These are phyloP conservation scores for Oreochromis niloticus DNA, from an alignment of 2,113 vertebrate genomes.

Conservation along the genomic window DNA sequence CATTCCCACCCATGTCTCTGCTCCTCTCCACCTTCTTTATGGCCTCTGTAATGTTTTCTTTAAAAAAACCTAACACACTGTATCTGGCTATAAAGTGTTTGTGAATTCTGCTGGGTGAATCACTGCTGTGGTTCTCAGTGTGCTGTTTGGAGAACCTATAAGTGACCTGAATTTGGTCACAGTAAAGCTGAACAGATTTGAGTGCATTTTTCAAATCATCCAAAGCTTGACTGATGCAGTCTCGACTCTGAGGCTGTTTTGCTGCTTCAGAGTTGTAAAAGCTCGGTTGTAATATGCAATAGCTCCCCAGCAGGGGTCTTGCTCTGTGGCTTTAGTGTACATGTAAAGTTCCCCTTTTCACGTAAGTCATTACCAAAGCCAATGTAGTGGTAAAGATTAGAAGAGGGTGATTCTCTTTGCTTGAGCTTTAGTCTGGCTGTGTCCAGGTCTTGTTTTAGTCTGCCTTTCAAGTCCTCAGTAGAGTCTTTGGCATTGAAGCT, in stretches of 20 bases:
- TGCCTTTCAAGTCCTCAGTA: neutral
- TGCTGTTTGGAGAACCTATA: neutral
- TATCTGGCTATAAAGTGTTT: neutral
- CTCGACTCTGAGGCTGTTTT: neutral
- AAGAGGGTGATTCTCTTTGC: conserved; percentile 15
- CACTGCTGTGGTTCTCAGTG: rapidly evolving
- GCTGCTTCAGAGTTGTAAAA: conserved; percentile 16
- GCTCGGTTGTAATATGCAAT: conserved; percentile 61
- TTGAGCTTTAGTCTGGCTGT: conserved; percentile 4
- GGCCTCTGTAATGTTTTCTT: conserved; percentile 13
- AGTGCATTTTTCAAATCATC: conserved; percentile 46
- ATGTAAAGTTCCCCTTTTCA: neutral
- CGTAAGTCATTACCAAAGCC: conserved; percentile 38
- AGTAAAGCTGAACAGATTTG: conserved; percentile 14
- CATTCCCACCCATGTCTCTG: neutral
- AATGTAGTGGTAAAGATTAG: conserved; percentile 51
- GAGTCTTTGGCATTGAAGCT: neutral
- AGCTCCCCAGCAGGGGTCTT: conserved; percentile 33
- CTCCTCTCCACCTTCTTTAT: neutral
- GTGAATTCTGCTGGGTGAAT: neutral
- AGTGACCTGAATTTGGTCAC: neutral
- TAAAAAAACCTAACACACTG: neutral
- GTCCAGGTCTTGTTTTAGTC: neutral
- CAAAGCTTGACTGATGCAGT: conserved; percentile 21
- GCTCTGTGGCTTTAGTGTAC: conserved; percentile 48